Evolutionary conservation across 2,113 vertebrate species (phyloP), one percentile per base, ranked within the genome.

Genomic region (Gobius niger): DNA sequence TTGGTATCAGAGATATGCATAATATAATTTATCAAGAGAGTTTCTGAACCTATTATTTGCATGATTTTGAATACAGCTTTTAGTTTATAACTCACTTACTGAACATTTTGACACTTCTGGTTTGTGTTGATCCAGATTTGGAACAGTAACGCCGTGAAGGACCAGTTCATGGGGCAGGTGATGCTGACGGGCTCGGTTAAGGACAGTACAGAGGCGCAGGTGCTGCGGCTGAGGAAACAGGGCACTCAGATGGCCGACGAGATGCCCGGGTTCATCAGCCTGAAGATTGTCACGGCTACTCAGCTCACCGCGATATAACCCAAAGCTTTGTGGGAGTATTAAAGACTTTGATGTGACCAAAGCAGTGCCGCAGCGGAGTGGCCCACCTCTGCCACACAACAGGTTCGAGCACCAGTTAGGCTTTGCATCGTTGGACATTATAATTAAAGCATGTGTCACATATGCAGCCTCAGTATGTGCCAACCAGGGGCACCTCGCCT

Each of bases 101-200:
- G 24, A 34, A 4, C 24, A 34, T 34, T 34, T 34, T 34, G 24
- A 34, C 24, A 24, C 24, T 24, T 24, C 13, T 18, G 8, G 7
- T 54, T 51, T 16, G 5, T n/a, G 5, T 18, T 8, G 14, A 18
- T 9, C 14, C 71, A 99, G 97, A 91, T 99, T 19, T 99, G 97
- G 96, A 94, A 94, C 91, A 94, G 91, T 69, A 91, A 88, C 0
- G 65, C 91, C 6, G 86, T 95, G 41, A 87, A 93, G 15, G 95
- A 98, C 79, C 89, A 88, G 73, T 93, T 99, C 56, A 85, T 98
- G 73, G 97, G 97, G 46, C 94, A 97, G 77, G 93, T 95, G 15
- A 91, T 92, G 68, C 77, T 98, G 81, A 74, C 93, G 3, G 95
- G 93, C 0, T 82, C 88, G 8, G 91, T 87, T 24, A 83, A 75